Evolutionary conservation across 53 echinoderm and acorn worm genomes (phyloP), one percentile per base, ranked within the genome.

Genomic region (Henricia sp.): DNA sequence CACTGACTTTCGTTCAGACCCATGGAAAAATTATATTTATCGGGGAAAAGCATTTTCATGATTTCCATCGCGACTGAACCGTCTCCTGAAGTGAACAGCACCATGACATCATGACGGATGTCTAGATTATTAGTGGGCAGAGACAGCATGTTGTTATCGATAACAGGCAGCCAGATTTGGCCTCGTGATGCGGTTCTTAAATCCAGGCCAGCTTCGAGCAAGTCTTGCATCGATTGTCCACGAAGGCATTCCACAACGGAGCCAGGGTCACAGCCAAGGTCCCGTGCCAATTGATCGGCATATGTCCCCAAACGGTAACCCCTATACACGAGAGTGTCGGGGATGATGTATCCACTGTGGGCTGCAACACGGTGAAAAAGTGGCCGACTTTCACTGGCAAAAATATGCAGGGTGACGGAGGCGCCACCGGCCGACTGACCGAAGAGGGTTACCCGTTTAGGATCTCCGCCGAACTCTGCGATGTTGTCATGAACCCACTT

Each of bases 401-500:
- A 77, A 17, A 90, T 16, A 25, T 90, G 90, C 25, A 84, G 69
- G 5, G 85, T 67, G 3, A 90, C 90, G 8, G 85, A 85, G 21
- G 84, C 85, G 70, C 85, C 85, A 0, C 90, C 85, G 21, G 85
- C 85, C n/a, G 78, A 85, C 39, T 90, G 85, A 3, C 76, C 71
- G 51, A 90, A 90, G 13, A 90, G 53, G 2, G 90, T 90, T 6
- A 90, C 85, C 23, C 67, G 68, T 27, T 59, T 27, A 6, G 85
- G 90, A 40, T 85, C 71, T 19, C 88, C 88, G 4, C 88, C 83
- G 51, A 88, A 88, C 32, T n/a, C 52, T 16, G 83, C 88, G 12
- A 88, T 82, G 62, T 88, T 88, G 13, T 88, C 88, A 13, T 85
- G 90, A 19, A 90, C 90, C 90, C 90, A 90, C 56, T 78, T 77